phyloP scores from a whole-genome alignment of 2,113 vertebrate genomes.

The Gracilinanus agilis region DNA sequence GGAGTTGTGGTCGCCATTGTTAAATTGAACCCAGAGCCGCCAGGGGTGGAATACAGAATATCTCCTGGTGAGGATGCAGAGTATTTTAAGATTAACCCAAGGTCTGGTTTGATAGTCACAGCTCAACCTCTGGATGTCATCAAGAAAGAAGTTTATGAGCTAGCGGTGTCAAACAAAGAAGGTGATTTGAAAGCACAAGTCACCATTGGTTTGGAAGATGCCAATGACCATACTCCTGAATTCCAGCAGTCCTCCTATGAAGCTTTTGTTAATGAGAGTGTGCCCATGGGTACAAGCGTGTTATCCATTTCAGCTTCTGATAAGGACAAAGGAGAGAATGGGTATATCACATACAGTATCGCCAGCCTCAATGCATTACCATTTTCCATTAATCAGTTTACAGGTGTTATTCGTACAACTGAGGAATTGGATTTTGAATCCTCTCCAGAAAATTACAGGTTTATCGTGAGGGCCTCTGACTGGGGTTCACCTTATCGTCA shows the following conservation, averaged over 20 bases:
- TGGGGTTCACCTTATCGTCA: constrained; percentile 98
- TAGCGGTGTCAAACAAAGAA: constrained; percentile 89
- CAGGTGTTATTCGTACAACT: constrained; percentile 92
- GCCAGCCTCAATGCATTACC: constrained; percentile 92
- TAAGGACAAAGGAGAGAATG: constrained; percentile 95
- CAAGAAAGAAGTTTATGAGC: constrained; percentile 89
- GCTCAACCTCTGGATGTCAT: constrained; percentile 88
- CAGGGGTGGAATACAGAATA: constrained; percentile 91
- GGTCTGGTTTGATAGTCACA: constrained; percentile 94
- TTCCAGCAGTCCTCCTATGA: constrained; percentile 92
- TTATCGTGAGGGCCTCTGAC: constrained; percentile 96
- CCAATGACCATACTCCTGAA: constrained; percentile 94
- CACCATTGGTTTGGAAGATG: constrained; percentile 90
- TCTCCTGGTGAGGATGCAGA: constrained; percentile 87
- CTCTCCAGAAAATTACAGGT: constrained; percentile 92
- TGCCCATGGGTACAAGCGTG: constrained; percentile 89
- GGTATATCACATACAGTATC: constrained; percentile 98
- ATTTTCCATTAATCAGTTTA: constrained; percentile 97
- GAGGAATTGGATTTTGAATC: constrained; percentile 97
- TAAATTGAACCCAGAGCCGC: constrained; percentile 89
- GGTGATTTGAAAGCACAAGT: constrained; percentile 89
- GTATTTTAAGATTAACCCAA: constrained; percentile 93
- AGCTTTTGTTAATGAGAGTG: constrained; percentile 94
- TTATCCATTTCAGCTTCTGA: constrained; percentile 92
- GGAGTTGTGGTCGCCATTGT: constrained; percentile 90